phyloP scores from a whole-genome alignment of 2,797 vertebrate genomes.

The Neoniphon sammara region DNA sequence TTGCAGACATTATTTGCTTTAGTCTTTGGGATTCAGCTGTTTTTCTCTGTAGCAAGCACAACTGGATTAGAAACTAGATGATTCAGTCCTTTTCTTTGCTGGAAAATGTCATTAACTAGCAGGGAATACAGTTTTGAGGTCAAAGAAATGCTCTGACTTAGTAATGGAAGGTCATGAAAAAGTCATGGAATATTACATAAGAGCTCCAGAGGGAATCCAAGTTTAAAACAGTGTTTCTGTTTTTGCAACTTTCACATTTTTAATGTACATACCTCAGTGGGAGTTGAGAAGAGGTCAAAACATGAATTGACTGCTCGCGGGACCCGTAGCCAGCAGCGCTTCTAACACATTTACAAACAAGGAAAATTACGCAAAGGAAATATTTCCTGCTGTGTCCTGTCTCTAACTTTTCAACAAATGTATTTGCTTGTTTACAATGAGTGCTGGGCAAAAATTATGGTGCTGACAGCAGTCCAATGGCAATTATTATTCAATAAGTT shows the following conservation, averaged over 20 bases:
- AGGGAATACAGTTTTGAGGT: neutral
- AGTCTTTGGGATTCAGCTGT: neutral
- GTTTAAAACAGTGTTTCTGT: neutral
- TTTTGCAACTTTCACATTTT: conserved; percentile 15
- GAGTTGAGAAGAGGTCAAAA: conserved; percentile 21
- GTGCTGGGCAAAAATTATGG: no score
- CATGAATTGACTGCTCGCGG: conserved; percentile 22
- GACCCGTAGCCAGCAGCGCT: neutral
- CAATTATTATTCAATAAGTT: no score
- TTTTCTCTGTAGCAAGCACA: no score
- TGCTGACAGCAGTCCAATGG: no score
- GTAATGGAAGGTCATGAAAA: neutral
- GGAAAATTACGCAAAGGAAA: neutral
- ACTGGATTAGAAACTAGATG: no score
- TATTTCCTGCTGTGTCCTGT: neutral
- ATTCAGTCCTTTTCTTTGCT: no score
- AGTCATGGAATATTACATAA: neutral
- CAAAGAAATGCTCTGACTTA: neutral
- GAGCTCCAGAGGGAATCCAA: neutral
- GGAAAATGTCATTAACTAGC: neutral
- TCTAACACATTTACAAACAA: neutral
- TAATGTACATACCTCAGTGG: conserved; percentile 5
- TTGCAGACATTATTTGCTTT: neutral
- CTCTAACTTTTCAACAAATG: neutral
- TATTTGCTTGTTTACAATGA: neutral